phyloP scores from a whole-genome alignment of 1,140 invertebrate species.

The Lepidurus couesii region DNA sequence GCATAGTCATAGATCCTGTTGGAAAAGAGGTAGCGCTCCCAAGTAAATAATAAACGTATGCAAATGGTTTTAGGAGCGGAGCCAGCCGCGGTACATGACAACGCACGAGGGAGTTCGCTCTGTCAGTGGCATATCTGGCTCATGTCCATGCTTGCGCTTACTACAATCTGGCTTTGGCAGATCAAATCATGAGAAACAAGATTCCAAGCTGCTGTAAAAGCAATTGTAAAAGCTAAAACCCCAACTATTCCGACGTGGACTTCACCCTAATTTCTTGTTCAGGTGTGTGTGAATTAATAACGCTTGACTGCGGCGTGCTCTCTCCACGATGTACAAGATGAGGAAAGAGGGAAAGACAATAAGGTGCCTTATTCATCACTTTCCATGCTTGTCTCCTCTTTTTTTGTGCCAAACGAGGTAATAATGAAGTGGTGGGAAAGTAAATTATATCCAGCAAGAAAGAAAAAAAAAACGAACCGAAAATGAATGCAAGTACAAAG shows the following conservation, averaged over 20 bases:
- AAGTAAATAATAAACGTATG: neutral
- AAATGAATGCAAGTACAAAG: neutral
- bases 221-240: neutral
- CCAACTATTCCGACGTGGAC: neutral
- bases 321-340: neutral
- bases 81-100: neutral
- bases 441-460: neutral
- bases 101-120: neutral
- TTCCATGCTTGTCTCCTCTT: neutral
- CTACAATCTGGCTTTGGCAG: neutral
- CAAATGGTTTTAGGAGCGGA: slow-evolving; percentile 15
- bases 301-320: too few relatives aligned
- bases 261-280: neutral
- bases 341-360: neutral
- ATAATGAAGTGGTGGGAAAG: neutral
- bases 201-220: neutral
- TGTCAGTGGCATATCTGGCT: neutral
- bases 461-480: neutral
- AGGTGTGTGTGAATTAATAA: neutral
- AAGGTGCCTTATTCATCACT: neutral
- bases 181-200: neutral
- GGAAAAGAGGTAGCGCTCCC: neutral
- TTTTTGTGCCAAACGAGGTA: neutral
- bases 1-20: neutral
- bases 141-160: neutral